phyloP scores from a whole-genome alignment of 2,797 vertebrate species.

The Allobates femoralis region DNA sequence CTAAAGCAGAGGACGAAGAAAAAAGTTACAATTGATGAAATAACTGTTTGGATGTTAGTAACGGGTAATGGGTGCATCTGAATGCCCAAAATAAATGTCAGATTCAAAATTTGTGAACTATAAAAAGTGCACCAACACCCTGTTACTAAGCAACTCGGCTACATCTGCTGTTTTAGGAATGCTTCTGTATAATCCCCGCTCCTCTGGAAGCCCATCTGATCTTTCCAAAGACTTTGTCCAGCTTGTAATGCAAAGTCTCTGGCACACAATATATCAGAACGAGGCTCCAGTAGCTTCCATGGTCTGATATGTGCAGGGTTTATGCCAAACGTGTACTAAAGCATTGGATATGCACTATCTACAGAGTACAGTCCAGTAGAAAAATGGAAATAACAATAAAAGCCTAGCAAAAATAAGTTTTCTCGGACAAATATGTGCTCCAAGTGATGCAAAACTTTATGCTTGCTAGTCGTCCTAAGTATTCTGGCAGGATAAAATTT shows the following conservation, averaged over 20 bases:
- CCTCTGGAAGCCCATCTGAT: conserved; percentile 55
- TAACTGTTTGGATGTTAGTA: neutral
- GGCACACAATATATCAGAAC: conserved; percentile 23
- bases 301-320: conserved; percentile 11
- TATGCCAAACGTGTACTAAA: conserved; percentile 34
- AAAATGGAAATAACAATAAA: neutral
- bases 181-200: conserved; percentile 44
- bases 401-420: neutral
- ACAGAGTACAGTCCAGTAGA: conserved; percentile 12
- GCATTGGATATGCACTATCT: conserved; percentile 21
- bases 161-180: conserved; percentile 58
- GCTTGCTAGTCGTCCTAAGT: neutral
- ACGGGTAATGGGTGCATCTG: conserved; percentile 11
- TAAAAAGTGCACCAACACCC: conserved; percentile 58
- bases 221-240: conserved; percentile 50
- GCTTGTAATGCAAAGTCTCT: conserved; percentile 36
- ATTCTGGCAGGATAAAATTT: neutral
- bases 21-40: neutral
- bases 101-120: conserved; percentile 60
- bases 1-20: neutral
- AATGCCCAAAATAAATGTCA: conserved; percentile 59
- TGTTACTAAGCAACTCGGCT: conserved; percentile 58
- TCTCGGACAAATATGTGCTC: neutral
- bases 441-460: neutral
- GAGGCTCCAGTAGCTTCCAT: conserved; percentile 1